Evolutionary conservation across 2,797 vertebrate species (phyloP).

Genomic region (Lacerta agilis): DNA sequence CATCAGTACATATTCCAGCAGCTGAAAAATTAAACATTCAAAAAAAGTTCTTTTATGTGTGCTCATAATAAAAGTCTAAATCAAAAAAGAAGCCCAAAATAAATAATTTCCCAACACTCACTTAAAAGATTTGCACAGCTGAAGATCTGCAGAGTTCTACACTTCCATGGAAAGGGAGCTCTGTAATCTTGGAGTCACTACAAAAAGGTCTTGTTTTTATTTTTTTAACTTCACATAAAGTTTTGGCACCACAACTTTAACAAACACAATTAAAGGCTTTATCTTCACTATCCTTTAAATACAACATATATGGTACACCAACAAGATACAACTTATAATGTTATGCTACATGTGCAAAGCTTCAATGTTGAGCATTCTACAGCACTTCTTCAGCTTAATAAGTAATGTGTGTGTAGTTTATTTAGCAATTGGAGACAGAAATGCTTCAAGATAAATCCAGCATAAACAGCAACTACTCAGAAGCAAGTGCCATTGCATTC

Average conservation of each 20-base stretch:
- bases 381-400: neutral
- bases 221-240: neutral
- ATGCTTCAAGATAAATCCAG: neutral
- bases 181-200: neutral
- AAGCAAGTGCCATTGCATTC: too few species aligned
- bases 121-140: neutral
- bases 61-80: neutral
- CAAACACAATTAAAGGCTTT: neutral
- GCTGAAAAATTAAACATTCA: neutral
- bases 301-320: neutral
- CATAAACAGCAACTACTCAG: neutral
- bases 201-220: neutral
- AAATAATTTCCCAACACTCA: neutral
- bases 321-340: neutral
- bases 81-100: neutral
- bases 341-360: neutral
- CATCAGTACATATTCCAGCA: neutral
- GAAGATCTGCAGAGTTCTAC: neutral
- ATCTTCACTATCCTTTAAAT: neutral
- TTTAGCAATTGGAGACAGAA: neutral
- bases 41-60: neutral
- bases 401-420: neutral
- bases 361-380: neutral
- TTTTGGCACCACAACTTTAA: neutral
- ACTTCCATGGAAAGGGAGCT: neutral